Evolutionary conservation across 2,797 vertebrate species (phyloP).

Genomic region (Pangasius sanitwongsei): DNA sequence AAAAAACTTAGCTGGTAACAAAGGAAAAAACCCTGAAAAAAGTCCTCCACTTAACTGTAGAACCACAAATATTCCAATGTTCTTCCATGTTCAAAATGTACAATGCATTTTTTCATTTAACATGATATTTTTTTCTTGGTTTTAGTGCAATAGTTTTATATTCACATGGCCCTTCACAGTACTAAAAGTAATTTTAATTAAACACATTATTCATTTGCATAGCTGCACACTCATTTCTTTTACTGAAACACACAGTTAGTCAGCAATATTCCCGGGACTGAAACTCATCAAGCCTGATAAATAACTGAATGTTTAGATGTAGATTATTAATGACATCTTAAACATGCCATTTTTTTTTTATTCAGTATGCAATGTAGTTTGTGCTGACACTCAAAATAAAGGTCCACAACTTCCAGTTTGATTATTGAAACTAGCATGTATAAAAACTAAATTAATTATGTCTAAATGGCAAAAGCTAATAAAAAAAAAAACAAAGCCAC

Average conservation of each 20-base stretch:
- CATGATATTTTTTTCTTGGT: no score
- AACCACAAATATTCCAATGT: background rate
- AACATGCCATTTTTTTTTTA: background rate
- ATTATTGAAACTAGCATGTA: background rate
- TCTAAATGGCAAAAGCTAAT: no score
- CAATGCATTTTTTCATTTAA: background rate
- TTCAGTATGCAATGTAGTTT: background rate
- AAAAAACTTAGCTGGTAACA: background rate
- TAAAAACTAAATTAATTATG: background rate
- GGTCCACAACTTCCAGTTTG: background rate
- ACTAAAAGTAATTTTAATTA: background rate
- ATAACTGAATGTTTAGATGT: background rate
- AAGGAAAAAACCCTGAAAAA: background rate
- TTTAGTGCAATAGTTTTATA: background rate
- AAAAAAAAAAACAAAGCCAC: no score
- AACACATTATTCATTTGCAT: background rate
- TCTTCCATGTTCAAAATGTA: background rate
- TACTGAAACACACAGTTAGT: background rate
- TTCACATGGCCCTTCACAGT: background rate
- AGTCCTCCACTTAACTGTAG: background rate
- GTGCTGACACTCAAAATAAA: no score
- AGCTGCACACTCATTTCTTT: background rate
- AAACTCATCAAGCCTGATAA: background rate
- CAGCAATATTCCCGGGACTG: background rate
- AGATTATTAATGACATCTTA: background rate